A percentile compares a stretch with the other conserved stretches of the same genome.
Conservation (phyloP, 2,797 vertebrate species). For the Carcharodon carcharias region DNA sequence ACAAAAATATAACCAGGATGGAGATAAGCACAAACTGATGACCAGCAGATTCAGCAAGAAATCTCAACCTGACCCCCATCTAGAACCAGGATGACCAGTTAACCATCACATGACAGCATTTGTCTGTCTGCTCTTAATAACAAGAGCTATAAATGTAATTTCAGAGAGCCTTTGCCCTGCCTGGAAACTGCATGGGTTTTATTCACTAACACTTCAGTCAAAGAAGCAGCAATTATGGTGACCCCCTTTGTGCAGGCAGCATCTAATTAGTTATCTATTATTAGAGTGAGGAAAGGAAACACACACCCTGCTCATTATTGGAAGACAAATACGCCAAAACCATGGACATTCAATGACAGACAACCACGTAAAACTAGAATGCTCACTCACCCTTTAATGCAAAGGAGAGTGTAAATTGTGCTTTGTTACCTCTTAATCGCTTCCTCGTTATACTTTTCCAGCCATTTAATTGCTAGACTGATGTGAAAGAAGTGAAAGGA, state of each 20-base stretch:
- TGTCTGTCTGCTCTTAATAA: slow-evolving; percentile 52
- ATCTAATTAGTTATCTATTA: slow-evolving; percentile 69
- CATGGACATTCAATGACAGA: slow-evolving; percentile 65
- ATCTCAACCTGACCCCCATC: slow-evolving; percentile 64
- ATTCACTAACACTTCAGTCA: slow-evolving; percentile 64
- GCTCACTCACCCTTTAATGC: slow-evolving; percentile 74
- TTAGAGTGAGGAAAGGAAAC: slow-evolving; percentile 62
- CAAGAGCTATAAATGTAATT: slow-evolving; percentile 58
- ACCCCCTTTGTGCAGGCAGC: slow-evolving; percentile 64
- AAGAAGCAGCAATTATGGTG: slow-evolving; percentile 67
- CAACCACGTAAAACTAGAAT: slow-evolving; percentile 68
- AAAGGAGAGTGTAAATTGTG: slow-evolving; percentile 74
- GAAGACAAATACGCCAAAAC: slow-evolving; percentile 66
- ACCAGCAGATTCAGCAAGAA: slow-evolving; percentile 61
- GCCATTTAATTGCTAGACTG: slow-evolving; percentile 74
- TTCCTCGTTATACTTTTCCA: slow-evolving; percentile 73
- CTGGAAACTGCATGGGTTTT: slow-evolving; percentile 62
- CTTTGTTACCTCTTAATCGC: slow-evolving; percentile 74
- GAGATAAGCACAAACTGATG: slow-evolving; percentile 46
- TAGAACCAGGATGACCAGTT: slow-evolving; percentile 41
- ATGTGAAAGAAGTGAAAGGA: slow-evolving; percentile 66
- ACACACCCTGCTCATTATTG: slow-evolving; percentile 59
- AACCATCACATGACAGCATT: slow-evolving; percentile 58
- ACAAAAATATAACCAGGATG: background rate
- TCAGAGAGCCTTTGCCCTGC: slow-evolving; percentile 53